These are phyloP conservation scores for Parnassius orleans DNA, from an alignment of 2,888 invertebrate genomes.

Conservation along the genomic window DNA sequence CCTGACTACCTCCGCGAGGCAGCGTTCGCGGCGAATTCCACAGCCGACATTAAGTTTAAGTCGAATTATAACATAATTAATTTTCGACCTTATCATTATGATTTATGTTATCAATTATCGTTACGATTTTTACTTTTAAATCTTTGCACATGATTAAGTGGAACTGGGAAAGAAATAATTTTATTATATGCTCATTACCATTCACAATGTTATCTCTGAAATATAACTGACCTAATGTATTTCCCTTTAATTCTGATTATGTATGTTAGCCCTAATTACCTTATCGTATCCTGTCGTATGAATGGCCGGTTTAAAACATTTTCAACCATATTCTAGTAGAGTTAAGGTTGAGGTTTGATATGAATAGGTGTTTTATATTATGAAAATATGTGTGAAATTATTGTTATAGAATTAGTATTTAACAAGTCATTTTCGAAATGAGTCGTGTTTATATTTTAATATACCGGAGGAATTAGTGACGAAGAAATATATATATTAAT, in stretches of 20 bases:
- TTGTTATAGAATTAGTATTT: slow-evolving; percentile 26
- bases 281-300: slow-evolving; percentile 46
- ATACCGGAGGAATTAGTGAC: neutral
- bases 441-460: slow-evolving; percentile 19
- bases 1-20: too few relatives aligned
- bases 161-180: too few relatives aligned
- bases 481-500: neutral
- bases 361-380: slow-evolving; percentile 7
- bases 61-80: too few relatives aligned
- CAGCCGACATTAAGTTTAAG: too few relatives aligned
- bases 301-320: neutral
- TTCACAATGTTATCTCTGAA: slow-evolving; percentile 20
- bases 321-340: slow-evolving; percentile 15
- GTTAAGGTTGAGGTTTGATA: slow-evolving; percentile 31
- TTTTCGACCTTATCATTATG: too few relatives aligned
- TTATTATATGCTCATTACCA: slow-evolving; percentile 9
- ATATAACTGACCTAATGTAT: slow-evolving; percentile 42
- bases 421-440: neutral
- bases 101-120: too few relatives aligned
- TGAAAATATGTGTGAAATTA: slow-evolving; percentile 25
- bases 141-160: too few relatives aligned
- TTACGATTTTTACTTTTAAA: too few relatives aligned
- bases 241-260: slow-evolving; percentile 41
- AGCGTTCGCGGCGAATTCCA: too few relatives aligned
- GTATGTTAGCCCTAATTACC: slow-evolving; percentile 41